phyloP scores from a whole-genome alignment of 2,888 invertebrate species.

The Barypeithes pellucidus region DNA sequence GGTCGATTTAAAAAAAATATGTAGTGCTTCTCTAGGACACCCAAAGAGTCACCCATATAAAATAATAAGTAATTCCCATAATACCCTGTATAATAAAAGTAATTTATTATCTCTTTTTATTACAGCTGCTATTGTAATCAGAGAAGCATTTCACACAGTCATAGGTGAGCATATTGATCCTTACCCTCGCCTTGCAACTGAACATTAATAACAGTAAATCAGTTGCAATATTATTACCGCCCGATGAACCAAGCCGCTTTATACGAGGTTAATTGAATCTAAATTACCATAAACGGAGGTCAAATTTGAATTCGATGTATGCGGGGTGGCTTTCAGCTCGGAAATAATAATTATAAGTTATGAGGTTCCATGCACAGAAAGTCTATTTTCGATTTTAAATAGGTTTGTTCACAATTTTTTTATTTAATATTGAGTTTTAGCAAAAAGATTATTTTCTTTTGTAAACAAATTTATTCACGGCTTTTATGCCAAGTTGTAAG shows the following conservation, averaged over 20 bases:
- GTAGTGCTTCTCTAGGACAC: no score
- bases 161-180: constrained; percentile 44
- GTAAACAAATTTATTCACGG: no score
- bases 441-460: no score
- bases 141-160: not conserved
- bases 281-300: constrained; percentile 42
- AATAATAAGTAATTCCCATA: no score
- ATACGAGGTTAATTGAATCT: constrained; percentile 41
- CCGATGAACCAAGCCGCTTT: constrained; percentile 43
- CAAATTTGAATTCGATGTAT: constrained; percentile 16
- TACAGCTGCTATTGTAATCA: not conserved
- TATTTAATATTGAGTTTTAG: no score
- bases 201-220: constrained; percentile 52
- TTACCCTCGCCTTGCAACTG: constrained; percentile 37
- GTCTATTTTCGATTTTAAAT: no score
- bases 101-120: not conserved
- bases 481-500: no score
- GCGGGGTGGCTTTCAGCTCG: constrained; percentile 1
- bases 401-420: no score
- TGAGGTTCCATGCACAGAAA: no score
- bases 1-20: no score
- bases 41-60: no score
- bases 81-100: no score
- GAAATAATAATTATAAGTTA: constrained; percentile 9
- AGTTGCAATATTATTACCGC: constrained; percentile 50